Percentiles rank a stretch among this genome's conserved stretches.
These are phyloP conservation scores for Calliphora vicina DNA, from an alignment of 1,140 invertebrate genomes.

Conservation along the genomic window DNA sequence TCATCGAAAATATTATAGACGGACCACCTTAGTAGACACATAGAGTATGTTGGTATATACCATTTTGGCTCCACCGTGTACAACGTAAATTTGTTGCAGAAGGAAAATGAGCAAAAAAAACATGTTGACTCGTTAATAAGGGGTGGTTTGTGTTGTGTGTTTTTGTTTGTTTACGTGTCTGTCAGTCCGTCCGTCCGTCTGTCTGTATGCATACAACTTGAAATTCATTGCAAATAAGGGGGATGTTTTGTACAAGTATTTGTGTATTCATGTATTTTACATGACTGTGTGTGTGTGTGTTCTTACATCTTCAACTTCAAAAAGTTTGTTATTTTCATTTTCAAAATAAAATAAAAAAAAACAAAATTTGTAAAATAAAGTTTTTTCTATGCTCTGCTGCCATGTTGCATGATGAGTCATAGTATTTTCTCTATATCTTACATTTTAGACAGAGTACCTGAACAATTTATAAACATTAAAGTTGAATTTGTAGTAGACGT, in stretches of 20 bases:
- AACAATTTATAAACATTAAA: neutral
- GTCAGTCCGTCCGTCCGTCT: neutral
- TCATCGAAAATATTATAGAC: too few relatives aligned
- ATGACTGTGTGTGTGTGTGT: neutral
- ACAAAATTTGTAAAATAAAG: neutral
- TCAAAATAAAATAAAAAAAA: neutral
- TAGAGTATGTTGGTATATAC: too few relatives aligned
- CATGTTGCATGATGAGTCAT: neutral
- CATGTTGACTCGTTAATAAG: slow-evolving; percentile 16
- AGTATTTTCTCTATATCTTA: too few relatives aligned
- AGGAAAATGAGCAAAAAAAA: neutral
- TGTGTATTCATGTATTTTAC: neutral
- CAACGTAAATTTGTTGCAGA: too few relatives aligned
- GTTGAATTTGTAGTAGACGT: neutral
- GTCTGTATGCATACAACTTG: too few relatives aligned
- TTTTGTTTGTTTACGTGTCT: neutral
- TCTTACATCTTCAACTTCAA: neutral
- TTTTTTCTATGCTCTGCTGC: neutral
- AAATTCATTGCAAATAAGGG: too few relatives aligned
- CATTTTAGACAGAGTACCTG: neutral
- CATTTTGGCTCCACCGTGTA: too few relatives aligned
- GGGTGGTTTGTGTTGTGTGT: neutral
- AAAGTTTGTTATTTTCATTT: neutral
- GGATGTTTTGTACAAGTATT: too few relatives aligned
- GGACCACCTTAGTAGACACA: too few relatives aligned